Evolutionary conservation across 2,113 vertebrate species (phyloP), one percentile per base, ranked within the genome.

Genomic region (Echinops telfairi): DNA sequence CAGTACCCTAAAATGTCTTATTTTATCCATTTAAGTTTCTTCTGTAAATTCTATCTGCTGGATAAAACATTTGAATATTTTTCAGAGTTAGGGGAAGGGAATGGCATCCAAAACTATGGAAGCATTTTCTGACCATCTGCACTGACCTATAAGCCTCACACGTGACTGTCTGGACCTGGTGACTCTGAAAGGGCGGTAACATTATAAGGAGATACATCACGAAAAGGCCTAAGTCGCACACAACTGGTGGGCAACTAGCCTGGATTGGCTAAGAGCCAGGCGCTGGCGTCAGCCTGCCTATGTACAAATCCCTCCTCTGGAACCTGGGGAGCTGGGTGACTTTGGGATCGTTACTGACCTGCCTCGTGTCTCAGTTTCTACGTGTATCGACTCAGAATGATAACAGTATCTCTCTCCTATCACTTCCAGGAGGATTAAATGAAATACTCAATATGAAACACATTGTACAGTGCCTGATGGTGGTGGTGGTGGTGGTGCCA

Each of bases 41-140:
- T 83, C 36, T 36, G 53, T 23, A 47, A 3, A 4, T 33, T 43
- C 20, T 36, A 76, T 88, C 88, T 85, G 57, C 68, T 57, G 78
- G 73, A 66, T 80, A 86, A 81, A 93, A 86, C 10, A 84, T 43
- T 91, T 77, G 12, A 85, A 60, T 82, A 75, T 78, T 94, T 96
- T 91, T 58, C 29, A 73, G 77, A 47, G 0, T 62, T 73, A 78
- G 1, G 5, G 12, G 40, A 77, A 58, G 22, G 31, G 73, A 87
- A 5, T 15, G 2, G 23, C 88, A 11, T 88, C 15, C 83, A 84
- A 94, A 47, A 31, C 33, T 31, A 88, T 0, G 78, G 31, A 89
- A 73, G 2, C 40, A 78, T 75, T 92, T 95, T 82, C 47, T 89
- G 83, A 89, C 16, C 78, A 75, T 40, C 9, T 27, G 1, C 38